Base-by-base conservation (phyloP, 2,113 vertebrate species). In the Rhipidura dahli region DNA sequence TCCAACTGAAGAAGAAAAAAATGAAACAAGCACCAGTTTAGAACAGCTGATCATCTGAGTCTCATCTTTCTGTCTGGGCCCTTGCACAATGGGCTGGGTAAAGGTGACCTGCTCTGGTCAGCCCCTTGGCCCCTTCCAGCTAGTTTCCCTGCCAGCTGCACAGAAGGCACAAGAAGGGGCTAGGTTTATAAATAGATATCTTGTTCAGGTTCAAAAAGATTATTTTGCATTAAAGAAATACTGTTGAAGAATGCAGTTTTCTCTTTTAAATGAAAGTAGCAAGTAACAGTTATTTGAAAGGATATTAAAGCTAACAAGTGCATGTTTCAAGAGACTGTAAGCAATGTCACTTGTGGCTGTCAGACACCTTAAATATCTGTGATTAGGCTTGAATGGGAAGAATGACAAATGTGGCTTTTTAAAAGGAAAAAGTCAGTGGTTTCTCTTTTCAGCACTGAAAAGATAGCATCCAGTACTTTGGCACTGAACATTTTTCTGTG, bases 381-480 rank as follows among this genome's bases (percentile, higher is more conserved):
- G 72, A 91, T 84, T 64, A 92, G 42, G 13, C 57, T 87, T 61
- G 60, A 91, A 82, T 11, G 4, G 49, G 40, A 87, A 71, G 81
- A 91, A 61, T 66, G 85, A 51, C 68, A 81, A 91, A 13, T 30
- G 39, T 90, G 56, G 13, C 33, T 83, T 90, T 83, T 92, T 68
- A 78, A 90, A 92, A 59, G 53, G 35, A 86, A 79, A 80, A 93
- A 77, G 23, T 45, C 30, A 14, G 22, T 69, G 69, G 1, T n/a
- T 90, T 94, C 76, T 79, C 71, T 86, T 93, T 89, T 86, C 75
- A 81, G 9, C 27, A 33, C 35, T 91, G 66, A 57, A 90, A 83
- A 91, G 57, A 64, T 27, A 73, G 17, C 33, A 68, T 81, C 64
- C 42, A 37, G 35, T 72, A 54, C 24, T 81, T 61, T 11, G 42